Evolutionary conservation across 2,888 invertebrate genomes (phyloP).

Genomic region (Laspeyria flexula): DNA sequence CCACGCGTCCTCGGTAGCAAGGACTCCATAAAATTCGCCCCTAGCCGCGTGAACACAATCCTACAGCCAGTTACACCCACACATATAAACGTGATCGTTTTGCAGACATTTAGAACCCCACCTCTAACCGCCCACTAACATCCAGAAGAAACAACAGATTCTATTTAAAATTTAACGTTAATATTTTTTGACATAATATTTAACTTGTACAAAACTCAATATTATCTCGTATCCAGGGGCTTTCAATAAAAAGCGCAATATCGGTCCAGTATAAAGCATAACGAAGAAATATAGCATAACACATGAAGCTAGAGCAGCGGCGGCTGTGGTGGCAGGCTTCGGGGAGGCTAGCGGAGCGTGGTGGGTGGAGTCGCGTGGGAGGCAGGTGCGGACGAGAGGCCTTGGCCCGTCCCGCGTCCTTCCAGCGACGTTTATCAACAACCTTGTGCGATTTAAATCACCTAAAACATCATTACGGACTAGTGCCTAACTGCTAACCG

Average conservation of each 20-base stretch:
- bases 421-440: constrained; percentile 67
- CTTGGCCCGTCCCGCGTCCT: constrained; percentile 74
- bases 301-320: constrained; percentile 13
- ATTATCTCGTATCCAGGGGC: background rate
- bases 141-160: constrained; percentile 12
- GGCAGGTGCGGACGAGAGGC: constrained; percentile 63
- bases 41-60: constrained; percentile 67
- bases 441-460: constrained; percentile 64
- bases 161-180: constrained; percentile 14
- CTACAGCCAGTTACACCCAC: constrained; percentile 71
- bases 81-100: constrained; percentile 58
- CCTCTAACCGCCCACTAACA: constrained; percentile 47
- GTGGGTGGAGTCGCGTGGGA: constrained; percentile 46
- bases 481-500: constrained; percentile 13
- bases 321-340: constrained; percentile 16
- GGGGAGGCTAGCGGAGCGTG: constrained; percentile 32
- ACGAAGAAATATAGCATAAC: constrained; percentile 18
- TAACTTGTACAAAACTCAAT: too few species aligned
- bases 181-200: too few species aligned
- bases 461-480: constrained; percentile 33
- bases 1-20: constrained; percentile 72
- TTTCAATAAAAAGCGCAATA: constrained; percentile 15
- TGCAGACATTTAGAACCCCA: constrained; percentile 54
- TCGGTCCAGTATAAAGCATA: background rate
- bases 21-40: constrained; percentile 77